These are phyloP conservation scores for Zophobas morio DNA, from an alignment of 1,140 invertebrate genomes.

Conservation along the genomic window DNA sequence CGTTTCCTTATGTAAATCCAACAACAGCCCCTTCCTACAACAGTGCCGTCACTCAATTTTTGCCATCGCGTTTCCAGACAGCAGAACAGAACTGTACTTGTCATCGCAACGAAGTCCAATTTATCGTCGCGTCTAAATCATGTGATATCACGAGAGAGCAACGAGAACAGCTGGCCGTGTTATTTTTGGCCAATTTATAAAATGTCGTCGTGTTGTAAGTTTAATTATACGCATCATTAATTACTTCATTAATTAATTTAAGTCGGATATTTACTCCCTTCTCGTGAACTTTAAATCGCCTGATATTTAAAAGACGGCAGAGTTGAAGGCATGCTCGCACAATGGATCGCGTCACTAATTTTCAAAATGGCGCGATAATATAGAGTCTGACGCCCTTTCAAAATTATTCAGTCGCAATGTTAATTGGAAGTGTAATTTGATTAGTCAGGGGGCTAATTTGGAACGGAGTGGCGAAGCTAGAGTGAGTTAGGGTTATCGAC, in stretches of 20 bases:
- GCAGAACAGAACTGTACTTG: conserved; percentile 21
- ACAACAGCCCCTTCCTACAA: too few relatives aligned
- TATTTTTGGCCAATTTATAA: conserved; percentile 54
- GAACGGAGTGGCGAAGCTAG: neutral
- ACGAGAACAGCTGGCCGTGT: conserved; percentile 40
- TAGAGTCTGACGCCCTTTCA: conserved; percentile 24
- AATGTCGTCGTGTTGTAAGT: conserved; percentile 49
- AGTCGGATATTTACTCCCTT: conserved; percentile 25
- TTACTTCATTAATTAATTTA: conserved; percentile 48
- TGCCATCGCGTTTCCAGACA: neutral
- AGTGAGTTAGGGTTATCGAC: too few relatives aligned
- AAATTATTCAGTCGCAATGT: conserved; percentile 9
- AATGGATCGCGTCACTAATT: conserved; percentile 32
- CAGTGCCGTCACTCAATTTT: too few relatives aligned
- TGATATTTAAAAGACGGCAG: conserved; percentile 36
- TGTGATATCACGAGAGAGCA: conserved; percentile 37
- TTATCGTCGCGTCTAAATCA: conserved; percentile 44
- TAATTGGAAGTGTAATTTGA: conserved; percentile 8
- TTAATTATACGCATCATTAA: conserved; percentile 55
- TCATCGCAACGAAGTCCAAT: neutral
- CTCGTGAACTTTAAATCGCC: conserved; percentile 35
- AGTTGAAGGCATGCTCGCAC: conserved; percentile 5
- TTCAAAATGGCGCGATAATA: conserved; percentile 35
- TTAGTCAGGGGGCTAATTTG: neutral
- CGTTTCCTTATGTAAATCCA: too few relatives aligned